Conservation (phyloP, 1,140 invertebrate species). For the Zaprionus camerounensis region DNA sequence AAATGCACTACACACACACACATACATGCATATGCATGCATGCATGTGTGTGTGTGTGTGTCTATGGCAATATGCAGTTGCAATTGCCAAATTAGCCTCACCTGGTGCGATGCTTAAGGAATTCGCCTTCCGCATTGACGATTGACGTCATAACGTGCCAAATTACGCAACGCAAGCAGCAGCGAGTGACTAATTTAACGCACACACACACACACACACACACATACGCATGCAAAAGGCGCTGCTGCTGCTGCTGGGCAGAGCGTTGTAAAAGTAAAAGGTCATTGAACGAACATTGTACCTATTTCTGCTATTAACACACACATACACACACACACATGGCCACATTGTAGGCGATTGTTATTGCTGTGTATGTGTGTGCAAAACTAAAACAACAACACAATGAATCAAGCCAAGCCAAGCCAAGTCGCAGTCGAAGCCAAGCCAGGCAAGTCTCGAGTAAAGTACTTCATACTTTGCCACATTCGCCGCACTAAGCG, state of each 20-base stretch:
- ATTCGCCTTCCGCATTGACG: slow-evolving; percentile 20
- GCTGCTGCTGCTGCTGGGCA: slow-evolving; percentile 1
- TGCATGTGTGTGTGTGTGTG: not conserved
- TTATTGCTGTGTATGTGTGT: slow-evolving; percentile 36
- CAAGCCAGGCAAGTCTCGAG: not conserved
- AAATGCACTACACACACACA: not conserved
- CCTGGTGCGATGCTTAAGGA: slow-evolving; percentile 5
- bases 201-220: slow-evolving; percentile 22
- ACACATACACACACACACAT: slow-evolving; percentile 18
- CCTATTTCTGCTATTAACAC: slow-evolving; percentile 69
- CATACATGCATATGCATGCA: not conserved
- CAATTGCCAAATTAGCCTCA: slow-evolving; percentile 4
- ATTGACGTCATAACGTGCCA: slow-evolving; percentile 65
- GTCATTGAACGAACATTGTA: slow-evolving; percentile 80
- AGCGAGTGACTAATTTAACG: slow-evolving; percentile 68
- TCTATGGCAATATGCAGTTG: not conserved
- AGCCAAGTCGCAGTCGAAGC: not conserved
- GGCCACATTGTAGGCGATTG: slow-evolving; percentile 40
- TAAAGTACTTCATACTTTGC: not conserved
- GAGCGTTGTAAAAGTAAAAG: slow-evolving; percentile 77
- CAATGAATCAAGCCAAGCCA: slow-evolving; percentile 52
- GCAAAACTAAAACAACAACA: slow-evolving; percentile 60
- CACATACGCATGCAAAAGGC: not conserved
- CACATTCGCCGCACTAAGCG: slow-evolving; percentile 43
- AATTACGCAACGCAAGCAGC: slow-evolving; percentile 59